These are phyloP conservation scores for Malurus leucopterus DNA, from an alignment of 2,797 vertebrate species.

Conservation along the genomic window DNA sequence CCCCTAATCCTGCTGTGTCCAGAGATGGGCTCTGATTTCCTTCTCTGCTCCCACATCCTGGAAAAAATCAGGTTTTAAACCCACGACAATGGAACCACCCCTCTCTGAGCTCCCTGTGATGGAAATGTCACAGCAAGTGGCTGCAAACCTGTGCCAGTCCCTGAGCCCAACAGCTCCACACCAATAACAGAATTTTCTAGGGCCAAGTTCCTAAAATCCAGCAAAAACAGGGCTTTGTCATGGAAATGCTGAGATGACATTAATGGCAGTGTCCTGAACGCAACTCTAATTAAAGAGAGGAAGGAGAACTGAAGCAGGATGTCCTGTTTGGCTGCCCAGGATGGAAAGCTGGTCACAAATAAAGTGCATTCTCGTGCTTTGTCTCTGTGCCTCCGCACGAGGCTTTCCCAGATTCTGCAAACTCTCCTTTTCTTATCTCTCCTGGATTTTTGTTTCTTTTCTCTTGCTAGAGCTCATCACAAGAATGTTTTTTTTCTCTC, in stretches of 20 bases:
- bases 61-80: no score
- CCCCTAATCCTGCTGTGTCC: rapidly evolving
- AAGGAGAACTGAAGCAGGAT: constrained; percentile 74
- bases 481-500: neutral
- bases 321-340: constrained; percentile 77
- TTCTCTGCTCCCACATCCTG: rapidly evolving
- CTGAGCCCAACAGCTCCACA: neutral
- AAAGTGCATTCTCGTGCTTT: constrained; percentile 48
- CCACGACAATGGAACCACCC: neutral
- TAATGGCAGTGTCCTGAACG: constrained; percentile 31
- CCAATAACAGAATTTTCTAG: neutral
- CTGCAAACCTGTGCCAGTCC: neutral
- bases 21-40: neutral
- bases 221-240: constrained; percentile 42
- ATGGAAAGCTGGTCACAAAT: constrained; percentile 71
- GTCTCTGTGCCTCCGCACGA: neutral
- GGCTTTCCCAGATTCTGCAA: constrained; percentile 43
- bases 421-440: constrained; percentile 45
- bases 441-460: constrained; percentile 8
- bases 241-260: constrained; percentile 61
- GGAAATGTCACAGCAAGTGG: neutral
- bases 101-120: neutral
- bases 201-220: constrained; percentile 20
- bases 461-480: neutral
- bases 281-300: constrained; percentile 60